Evolutionary conservation across 2,888 invertebrate genomes (phyloP), one percentile per base, ranked within the genome.

Genomic region (Sesia bembeciformis): DNA sequence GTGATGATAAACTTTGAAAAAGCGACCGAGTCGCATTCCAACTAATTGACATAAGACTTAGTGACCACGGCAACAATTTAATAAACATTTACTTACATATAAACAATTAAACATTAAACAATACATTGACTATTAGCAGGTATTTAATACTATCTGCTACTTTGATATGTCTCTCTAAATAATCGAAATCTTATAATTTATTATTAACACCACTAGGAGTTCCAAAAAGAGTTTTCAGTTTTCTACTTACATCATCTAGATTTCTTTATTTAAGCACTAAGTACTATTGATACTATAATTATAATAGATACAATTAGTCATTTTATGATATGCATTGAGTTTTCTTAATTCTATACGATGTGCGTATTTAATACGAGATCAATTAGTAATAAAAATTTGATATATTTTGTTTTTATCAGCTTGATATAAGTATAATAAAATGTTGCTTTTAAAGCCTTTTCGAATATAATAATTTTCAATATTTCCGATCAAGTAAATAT

Each of bases 1-100:
- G 7, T 46, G n/a, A 41, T 39, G 41, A 51, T 23, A 23, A 23
- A 23, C 23, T 23, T 23, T 39, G 54, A 58, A 56, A 54, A 51
- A 55, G 60, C 63, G 63, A 64, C 59, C 5, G 52, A 41, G 62
- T 62, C 66, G 23, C 58, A 39, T 52, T 49, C 57, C 56, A 67
- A 64, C 67, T 66, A 67, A 66, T 60, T 53, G 8, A 51, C 67
- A 68, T 70, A 69, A 68, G 67, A 73, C 68, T 59, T 59, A 57
- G 53, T 62, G 53, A 64, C 61, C 67, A 72, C 70, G 67, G 68
- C 71, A 67, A 67, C 51, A 58, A 60, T 52, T 39, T 39, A 49
- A 52, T 53, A 46, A 51, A 51, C n/a, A 54, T 51, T 4, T 38
- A n/a, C 6, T 52, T 40, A n/a, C 8, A 40, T 52, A 42, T 8